Conservation (phyloP, 1,140 invertebrate genomes). For the Drosophila nannoptera region DNA sequence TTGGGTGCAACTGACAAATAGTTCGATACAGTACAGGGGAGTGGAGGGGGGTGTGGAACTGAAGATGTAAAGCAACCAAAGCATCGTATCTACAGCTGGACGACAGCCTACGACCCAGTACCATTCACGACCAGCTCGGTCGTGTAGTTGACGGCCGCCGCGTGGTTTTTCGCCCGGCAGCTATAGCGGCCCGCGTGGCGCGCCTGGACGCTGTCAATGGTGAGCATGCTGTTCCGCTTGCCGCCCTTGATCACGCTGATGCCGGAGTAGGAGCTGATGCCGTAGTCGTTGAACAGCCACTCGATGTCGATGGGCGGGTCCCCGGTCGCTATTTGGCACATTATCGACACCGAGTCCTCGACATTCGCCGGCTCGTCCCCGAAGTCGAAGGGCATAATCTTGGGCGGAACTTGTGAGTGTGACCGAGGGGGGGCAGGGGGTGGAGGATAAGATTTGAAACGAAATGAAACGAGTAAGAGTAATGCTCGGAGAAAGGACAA, state of each 20-base stretch:
- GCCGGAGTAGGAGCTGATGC: constrained; percentile 83
- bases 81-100: constrained; percentile 14
- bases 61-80: constrained; percentile 45
- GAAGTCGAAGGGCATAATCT: constrained; percentile 82
- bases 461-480: constrained; percentile 10
- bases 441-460: constrained; percentile 7
- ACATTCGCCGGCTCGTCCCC: constrained; percentile 89
- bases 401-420: constrained; percentile 52
- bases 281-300: constrained; percentile 87
- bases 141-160: constrained; percentile 85
- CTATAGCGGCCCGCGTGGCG: constrained; percentile 89
- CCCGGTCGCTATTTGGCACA: constrained; percentile 88
- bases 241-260: constrained; percentile 87
- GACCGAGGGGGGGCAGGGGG: neutral
- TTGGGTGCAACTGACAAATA: constrained; percentile 82
- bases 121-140: constrained; percentile 87
- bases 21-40: neutral
- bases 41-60: constrained; percentile 7
- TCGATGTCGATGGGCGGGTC: constrained; percentile 87
- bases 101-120: constrained; percentile 69
- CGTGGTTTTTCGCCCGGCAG: constrained; percentile 87
- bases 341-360: constrained; percentile 87
- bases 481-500: constrained; percentile 68
- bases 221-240: constrained; percentile 87
- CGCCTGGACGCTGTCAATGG: constrained; percentile 87